phyloP scores from a whole-genome alignment of 2,113 vertebrate genomes.

The Phalacrocorax brasilianus region DNA sequence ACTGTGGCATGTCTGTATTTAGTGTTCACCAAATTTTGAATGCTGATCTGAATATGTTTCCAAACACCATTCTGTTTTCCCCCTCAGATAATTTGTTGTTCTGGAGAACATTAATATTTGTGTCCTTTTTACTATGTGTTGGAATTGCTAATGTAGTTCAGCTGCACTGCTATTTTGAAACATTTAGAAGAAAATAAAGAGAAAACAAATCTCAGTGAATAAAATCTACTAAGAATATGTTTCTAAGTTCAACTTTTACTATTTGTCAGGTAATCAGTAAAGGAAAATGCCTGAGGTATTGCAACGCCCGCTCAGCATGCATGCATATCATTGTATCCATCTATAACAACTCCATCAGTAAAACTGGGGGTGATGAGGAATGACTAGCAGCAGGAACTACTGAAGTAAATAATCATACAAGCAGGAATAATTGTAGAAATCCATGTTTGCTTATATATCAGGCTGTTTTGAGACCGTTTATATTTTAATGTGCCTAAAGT shows the following conservation, averaged over 20 bases:
- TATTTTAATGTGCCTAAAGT: not conserved
- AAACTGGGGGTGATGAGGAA: not conserved
- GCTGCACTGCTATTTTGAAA: not conserved
- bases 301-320: not conserved
- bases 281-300: not conserved
- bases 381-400: not conserved
- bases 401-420: not conserved
- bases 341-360: not conserved
- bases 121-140: not conserved
- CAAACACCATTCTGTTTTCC: not conserved
- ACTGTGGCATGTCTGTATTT: not conserved
- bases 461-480: not conserved
- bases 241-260: not conserved
- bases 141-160: not conserved
- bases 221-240: not conserved
- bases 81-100: not conserved
- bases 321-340: not conserved
- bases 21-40: not conserved
- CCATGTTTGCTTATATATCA: not conserved
- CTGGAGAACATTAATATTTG: not conserved
- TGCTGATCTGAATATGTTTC: not conserved
- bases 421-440: not conserved
- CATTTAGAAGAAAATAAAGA: not conserved
- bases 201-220: not conserved
- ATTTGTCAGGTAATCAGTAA: not conserved